phyloP scores from a whole-genome alignment of 1,140 invertebrate genomes.

The Drosophila kepulauana region DNA sequence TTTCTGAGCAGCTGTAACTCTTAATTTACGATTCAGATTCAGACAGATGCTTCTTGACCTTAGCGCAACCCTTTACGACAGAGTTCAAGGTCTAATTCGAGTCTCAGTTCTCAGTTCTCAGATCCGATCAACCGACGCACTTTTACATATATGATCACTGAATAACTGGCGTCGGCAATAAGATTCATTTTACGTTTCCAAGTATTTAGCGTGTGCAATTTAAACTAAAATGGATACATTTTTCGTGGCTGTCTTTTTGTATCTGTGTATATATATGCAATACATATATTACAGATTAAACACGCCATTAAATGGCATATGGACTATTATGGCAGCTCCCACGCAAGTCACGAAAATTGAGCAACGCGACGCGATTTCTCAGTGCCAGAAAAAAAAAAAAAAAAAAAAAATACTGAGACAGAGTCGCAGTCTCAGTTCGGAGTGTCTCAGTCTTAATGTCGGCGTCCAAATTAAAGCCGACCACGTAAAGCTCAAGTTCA shows the following conservation, averaged over 20 bases:
- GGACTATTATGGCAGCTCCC: slow-evolving; percentile 73
- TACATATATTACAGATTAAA: slow-evolving; percentile 75
- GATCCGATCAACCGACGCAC: slow-evolving; percentile 33
- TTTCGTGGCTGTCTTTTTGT: slow-evolving; percentile 31
- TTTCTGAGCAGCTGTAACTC: no score
- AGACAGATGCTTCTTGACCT: not conserved
- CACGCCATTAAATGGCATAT: slow-evolving; percentile 74
- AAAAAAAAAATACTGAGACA: slow-evolving; percentile 6
- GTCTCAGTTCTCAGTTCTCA: not conserved
- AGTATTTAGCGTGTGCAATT: slow-evolving; percentile 56
- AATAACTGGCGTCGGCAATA: slow-evolving; percentile 5
- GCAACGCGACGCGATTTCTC: slow-evolving; percentile 50
- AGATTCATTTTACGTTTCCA: slow-evolving; percentile 61
- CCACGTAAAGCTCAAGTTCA: slow-evolving; percentile 61
- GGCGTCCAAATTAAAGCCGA: slow-evolving; percentile 46
- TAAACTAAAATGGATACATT: slow-evolving; percentile 64
- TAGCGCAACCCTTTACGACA: not conserved
- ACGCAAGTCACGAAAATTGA: slow-evolving; percentile 80
- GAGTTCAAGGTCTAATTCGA: slow-evolving; percentile 22
- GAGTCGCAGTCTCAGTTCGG: slow-evolving; percentile 6
- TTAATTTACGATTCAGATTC: not conserved
- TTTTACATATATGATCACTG: slow-evolving; percentile 18
- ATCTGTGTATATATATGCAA: slow-evolving; percentile 33
- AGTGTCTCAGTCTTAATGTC: slow-evolving; percentile 14
- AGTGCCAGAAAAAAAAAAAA: slow-evolving; percentile 7